Percentiles rank a stretch among this genome's conserved stretches.
Evolutionary conservation across 2,113 vertebrate genomes (phyloP).

Genomic region (Cryptoleucopteryx plumbea): DNA sequence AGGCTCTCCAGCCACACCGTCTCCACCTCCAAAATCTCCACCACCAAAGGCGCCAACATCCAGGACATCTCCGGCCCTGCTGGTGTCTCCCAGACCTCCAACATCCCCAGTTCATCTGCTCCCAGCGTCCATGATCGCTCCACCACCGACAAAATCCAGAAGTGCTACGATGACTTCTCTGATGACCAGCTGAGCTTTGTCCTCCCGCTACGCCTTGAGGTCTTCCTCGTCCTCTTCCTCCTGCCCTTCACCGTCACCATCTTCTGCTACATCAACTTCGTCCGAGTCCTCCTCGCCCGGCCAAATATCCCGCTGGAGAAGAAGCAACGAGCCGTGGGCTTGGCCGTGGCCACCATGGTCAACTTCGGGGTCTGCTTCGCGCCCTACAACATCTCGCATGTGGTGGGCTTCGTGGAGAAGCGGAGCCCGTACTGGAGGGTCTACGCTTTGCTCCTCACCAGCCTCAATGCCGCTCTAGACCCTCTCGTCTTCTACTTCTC

Average conservation of each 20-base stretch:
- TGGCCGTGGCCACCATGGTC: conserved; percentile 56
- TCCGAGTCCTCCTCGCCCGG: conserved; percentile 46
- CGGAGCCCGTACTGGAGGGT: conserved; percentile 75
- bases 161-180: conserved; percentile 58
- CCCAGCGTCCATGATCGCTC: accelerated
- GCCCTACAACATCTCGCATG: conserved; percentile 86
- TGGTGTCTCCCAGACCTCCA: neutral
- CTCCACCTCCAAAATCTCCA: neutral
- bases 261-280: conserved; percentile 66
- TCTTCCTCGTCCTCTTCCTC: conserved; percentile 63
- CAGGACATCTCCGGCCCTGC: neutral
- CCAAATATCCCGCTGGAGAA: conserved; percentile 38
- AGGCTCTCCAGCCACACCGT: too few relatives aligned
- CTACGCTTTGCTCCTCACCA: conserved; percentile 76
- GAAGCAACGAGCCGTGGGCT: conserved; percentile 55
- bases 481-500: conserved; percentile 89
- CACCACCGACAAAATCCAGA: accelerated
- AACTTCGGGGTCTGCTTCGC: conserved; percentile 70
- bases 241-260: conserved; percentile 58
- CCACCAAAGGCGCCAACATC: neutral
- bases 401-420: conserved; percentile 72
- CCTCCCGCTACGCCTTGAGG: conserved; percentile 49
- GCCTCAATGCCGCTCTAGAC: conserved; percentile 85
- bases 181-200: neutral
- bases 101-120: neutral